These are phyloP conservation scores for Naso thynnoides DNA, from an alignment of 2,797 vertebrate genomes.

Conservation along the genomic window DNA sequence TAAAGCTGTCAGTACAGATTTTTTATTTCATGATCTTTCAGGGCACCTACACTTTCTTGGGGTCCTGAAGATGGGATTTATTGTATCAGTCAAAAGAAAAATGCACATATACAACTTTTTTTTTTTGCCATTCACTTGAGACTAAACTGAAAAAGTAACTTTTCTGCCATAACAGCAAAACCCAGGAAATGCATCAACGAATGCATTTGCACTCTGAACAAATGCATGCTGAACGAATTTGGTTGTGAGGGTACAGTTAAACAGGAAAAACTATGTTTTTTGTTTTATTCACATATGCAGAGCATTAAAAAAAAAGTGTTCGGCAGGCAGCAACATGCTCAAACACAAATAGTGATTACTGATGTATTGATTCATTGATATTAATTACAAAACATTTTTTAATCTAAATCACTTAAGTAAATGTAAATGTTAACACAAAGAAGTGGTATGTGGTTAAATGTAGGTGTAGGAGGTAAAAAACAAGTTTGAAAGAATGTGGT, in stretches of 20 bases:
- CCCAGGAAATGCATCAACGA: background rate
- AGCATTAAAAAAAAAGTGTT: background rate
- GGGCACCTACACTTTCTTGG: background rate
- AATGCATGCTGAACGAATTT: background rate
- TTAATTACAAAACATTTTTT: background rate
- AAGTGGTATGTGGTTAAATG: background rate
- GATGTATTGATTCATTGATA: background rate
- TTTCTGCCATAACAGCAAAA: background rate
- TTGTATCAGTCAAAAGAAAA: constrained; percentile 6
- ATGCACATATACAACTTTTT: constrained; percentile 5
- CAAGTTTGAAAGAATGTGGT: background rate
- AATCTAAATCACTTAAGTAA: background rate
- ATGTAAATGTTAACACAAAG: background rate
- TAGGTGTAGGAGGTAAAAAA: background rate
- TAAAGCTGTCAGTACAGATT: constrained; percentile 15
- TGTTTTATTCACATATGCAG: background rate
- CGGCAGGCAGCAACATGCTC: background rate
- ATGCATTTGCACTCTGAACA: no score
- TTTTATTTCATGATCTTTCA: constrained; percentile 7
- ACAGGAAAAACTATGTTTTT: background rate
- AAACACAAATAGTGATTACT: background rate
- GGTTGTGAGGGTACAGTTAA: background rate
- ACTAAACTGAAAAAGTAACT: constrained; percentile 14
- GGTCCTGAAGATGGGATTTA: constrained; percentile 22
- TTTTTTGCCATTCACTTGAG: constrained; percentile 24